A percentile compares a stretch with the other conserved stretches of the same genome.
Evolutionary conservation across 2,888 invertebrate species (phyloP).

Genomic region (Endotricha flammealis): DNA sequence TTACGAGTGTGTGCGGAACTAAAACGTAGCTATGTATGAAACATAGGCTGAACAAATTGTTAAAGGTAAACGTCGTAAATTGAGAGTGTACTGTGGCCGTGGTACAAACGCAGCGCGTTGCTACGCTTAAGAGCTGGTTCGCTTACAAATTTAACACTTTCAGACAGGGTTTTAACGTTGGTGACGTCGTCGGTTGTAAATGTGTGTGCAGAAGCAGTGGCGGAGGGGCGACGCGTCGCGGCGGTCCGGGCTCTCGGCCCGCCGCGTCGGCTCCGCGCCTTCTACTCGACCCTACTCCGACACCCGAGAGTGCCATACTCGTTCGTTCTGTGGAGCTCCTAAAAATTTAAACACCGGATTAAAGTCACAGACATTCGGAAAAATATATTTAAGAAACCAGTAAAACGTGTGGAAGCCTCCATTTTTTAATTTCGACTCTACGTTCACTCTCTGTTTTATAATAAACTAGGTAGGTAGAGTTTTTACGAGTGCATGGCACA

Average conservation of each 20-base stretch:
- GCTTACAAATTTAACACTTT: constrained; percentile 42
- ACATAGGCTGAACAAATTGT: constrained; percentile 15
- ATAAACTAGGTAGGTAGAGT: too few species aligned
- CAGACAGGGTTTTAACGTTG: constrained; percentile 29
- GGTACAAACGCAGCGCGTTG: constrained; percentile 22
- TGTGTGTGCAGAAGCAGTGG: constrained; percentile 9
- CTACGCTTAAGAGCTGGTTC: constrained; percentile 23
- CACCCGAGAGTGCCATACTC: constrained; percentile 21
- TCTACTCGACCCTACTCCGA: constrained; percentile 1
- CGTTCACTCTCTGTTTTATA: too few species aligned
- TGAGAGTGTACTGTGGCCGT: constrained; percentile 16
- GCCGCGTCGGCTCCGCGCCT: background rate
- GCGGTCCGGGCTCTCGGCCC: too few species aligned
- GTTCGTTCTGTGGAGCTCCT: constrained; percentile 22
- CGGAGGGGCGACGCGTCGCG: constrained; percentile 1
- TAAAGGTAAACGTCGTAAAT: constrained; percentile 17
- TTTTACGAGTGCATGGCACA: too few species aligned
- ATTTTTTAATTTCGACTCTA: too few species aligned
- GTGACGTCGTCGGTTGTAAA: too few species aligned
- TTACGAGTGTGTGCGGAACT: constrained; percentile 32
- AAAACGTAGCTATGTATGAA: constrained; percentile 25
- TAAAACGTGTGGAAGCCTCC: background rate
- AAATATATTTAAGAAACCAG: background rate
- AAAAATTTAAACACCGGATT: constrained; percentile 25
- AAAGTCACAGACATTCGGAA: constrained; percentile 2